phyloP scores from a whole-genome alignment of 2,797 vertebrate species.

The Cheirogaleus major region DNA sequence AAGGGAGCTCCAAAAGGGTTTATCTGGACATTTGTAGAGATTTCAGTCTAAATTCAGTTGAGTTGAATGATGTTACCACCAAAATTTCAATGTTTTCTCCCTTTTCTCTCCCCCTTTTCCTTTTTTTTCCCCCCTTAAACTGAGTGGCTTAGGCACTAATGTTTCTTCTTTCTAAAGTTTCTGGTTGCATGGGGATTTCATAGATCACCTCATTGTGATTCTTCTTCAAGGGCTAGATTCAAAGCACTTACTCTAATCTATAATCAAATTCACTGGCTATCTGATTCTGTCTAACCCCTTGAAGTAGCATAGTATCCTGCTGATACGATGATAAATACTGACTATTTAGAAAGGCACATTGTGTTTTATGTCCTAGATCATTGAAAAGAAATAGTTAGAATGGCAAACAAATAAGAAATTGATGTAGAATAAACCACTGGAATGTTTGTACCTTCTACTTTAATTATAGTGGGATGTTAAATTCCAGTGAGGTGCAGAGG shows the following conservation, averaged over 20 bases:
- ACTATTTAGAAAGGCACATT: neutral
- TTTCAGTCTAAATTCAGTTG: neutral
- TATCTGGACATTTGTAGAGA: neutral
- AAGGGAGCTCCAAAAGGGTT: neutral
- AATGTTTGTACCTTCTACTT: neutral
- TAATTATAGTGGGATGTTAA: neutral
- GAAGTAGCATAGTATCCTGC: neutral
- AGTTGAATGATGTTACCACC: neutral
- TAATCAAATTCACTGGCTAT: neutral
- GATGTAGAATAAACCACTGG: too few species aligned
- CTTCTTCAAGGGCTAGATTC: neutral
- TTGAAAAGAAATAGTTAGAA: neutral
- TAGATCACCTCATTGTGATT: neutral
- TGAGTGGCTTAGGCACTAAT: neutral
- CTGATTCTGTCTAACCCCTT: neutral
- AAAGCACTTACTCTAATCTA: neutral
- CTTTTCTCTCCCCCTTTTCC: neutral
- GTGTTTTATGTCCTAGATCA: neutral
- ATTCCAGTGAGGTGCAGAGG: neutral
- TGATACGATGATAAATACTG: neutral
- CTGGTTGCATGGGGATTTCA: neutral
- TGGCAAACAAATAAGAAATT: neutral
- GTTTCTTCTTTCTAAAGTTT: neutral
- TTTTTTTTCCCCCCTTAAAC: neutral
- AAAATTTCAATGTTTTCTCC: neutral